Evolutionary conservation across 2,113 vertebrate species (phyloP).

Genomic region (Tachysurus vachellii): DNA sequence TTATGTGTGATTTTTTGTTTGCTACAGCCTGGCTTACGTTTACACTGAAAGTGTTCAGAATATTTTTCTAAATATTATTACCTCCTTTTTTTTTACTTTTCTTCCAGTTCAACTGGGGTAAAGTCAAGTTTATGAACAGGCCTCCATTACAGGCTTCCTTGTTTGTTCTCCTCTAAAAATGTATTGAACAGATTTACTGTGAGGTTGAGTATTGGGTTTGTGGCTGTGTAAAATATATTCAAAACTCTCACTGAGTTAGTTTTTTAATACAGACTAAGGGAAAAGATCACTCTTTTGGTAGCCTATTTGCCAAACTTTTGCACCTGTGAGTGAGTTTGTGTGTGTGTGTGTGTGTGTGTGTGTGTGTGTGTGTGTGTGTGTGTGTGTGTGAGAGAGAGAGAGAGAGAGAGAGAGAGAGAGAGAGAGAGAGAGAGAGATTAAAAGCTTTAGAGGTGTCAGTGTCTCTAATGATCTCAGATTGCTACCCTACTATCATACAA

Average conservation of each 20-base stretch:
- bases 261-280: slow-evolving; percentile 15
- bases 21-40: background rate
- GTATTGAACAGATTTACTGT: background rate
- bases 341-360: slow-evolving; percentile 9
- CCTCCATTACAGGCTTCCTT: background rate
- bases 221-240: background rate
- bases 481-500: slow-evolving; percentile 29
- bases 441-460: slow-evolving; percentile 40
- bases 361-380: slow-evolving; percentile 26
- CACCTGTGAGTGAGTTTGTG: slow-evolving; percentile 25
- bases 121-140: background rate
- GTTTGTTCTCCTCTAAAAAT: background rate
- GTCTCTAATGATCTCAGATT: slow-evolving; percentile 42
- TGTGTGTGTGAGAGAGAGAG: background rate
- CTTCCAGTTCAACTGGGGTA: background rate
- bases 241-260: background rate
- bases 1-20: background rate
- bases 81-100: background rate
- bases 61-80: background rate
- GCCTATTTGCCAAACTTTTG: slow-evolving; percentile 32
- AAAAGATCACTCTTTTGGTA: slow-evolving; percentile 8
- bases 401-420: slow-evolving; percentile 4
- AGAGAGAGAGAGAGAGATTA: slow-evolving; percentile 20
- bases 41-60: background rate
- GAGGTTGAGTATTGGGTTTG: background rate